Conservation (phyloP, 2,797 vertebrate species). For the Diglossa cyanea region DNA sequence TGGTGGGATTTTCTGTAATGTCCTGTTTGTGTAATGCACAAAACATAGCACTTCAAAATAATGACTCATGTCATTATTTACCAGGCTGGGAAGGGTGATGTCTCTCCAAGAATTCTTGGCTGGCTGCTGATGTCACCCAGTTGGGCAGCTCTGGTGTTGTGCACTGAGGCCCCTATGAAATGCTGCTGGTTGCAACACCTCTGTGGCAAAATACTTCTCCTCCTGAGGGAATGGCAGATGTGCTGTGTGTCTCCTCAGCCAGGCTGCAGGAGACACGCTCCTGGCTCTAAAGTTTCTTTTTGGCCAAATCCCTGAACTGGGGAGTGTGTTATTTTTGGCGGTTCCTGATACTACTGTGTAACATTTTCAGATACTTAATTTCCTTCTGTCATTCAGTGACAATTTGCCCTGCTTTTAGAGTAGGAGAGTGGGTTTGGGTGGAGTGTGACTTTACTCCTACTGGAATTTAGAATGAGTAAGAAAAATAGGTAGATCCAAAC, state of each 20-base stretch:
- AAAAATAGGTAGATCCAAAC: background rate
- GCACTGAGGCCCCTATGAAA: background rate
- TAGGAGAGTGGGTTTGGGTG: background rate
- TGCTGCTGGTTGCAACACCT: background rate
- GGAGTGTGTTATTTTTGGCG: background rate
- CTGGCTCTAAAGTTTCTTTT: background rate
- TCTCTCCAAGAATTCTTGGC: background rate
- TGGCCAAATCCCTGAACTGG: background rate
- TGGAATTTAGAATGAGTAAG: background rate
- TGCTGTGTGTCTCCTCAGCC: background rate
- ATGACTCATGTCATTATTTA: background rate
- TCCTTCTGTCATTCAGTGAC: background rate
- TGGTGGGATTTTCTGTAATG: background rate
- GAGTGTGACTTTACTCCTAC: rapidly evolving
- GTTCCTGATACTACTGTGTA: background rate
- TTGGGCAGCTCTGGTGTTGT: background rate
- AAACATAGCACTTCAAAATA: background rate
- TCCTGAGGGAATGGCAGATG: background rate
- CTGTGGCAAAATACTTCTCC: background rate
- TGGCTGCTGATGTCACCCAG: background rate
- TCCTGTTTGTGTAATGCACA: background rate
- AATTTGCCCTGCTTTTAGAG: background rate
- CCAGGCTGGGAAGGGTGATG: background rate
- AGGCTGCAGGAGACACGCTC: rapidly evolving
- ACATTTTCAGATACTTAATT: background rate